A percentile compares a stretch with the other conserved stretches of the same genome.
Conservation (phyloP, 2,797 vertebrate species). For the Acanthornis magna region DNA sequence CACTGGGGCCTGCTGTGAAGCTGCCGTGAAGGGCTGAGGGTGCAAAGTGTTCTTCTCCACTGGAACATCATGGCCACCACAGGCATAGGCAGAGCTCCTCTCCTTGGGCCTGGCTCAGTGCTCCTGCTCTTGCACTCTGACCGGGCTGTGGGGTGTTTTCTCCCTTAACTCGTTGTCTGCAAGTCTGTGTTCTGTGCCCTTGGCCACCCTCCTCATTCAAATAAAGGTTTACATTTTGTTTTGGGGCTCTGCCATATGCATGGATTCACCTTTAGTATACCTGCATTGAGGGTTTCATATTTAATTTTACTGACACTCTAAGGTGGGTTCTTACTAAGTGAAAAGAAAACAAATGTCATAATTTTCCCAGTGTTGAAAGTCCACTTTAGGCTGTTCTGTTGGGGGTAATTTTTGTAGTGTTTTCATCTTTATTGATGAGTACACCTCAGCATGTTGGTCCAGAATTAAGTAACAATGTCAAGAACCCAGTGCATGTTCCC, state of each 20-base stretch:
- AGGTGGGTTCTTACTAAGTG: background rate
- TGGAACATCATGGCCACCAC: background rate
- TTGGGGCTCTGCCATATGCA: background rate
- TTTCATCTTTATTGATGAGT: background rate
- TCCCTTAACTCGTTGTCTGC: background rate
- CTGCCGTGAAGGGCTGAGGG: background rate
- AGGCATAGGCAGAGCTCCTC: background rate
- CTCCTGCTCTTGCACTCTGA: background rate
- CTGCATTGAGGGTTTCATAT: background rate
- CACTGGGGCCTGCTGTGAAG: background rate
- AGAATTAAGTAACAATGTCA: background rate
- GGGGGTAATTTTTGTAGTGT: background rate
- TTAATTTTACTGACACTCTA: background rate
- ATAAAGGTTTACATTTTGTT: background rate
- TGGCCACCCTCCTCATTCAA: background rate
- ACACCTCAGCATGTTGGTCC: background rate
- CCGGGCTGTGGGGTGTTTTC: background rate
- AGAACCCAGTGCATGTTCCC: background rate
- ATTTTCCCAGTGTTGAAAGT: background rate
- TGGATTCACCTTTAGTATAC: background rate
- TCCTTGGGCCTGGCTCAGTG: background rate
- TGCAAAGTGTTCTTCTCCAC: background rate
- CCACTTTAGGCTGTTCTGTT: background rate
- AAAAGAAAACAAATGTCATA: background rate
- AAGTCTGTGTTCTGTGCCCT: background rate